Base-by-base conservation (phyloP, 2,113 vertebrate genomes). In the Gnathonemus echidnorhynchus region DNA sequence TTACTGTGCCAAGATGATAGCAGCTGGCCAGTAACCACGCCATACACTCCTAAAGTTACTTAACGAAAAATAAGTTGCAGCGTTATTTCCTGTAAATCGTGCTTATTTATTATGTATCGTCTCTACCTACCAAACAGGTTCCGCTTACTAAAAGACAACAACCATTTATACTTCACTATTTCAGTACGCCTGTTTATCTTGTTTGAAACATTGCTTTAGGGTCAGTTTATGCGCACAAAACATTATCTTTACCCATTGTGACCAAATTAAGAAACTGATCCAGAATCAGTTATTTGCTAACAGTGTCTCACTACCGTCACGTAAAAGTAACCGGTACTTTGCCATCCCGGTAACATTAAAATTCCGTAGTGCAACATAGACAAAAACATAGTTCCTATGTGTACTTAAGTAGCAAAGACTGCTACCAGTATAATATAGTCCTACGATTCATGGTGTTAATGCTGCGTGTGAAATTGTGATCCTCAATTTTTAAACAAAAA, bases 121-220 rank as follows among this genome's bases (percentile, higher is more conserved):
- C 50, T 19, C 17, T 52, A 56, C 27, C 7, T 53, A 31, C 49
- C 86, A 53, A 87, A 87, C 52, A 53, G 17, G 31, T 39, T 53
- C 6, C 86, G 52, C 50, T 87, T 39, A 56, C 86, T 35, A 35
- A 21, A 53, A 87, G 50, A 52, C 49, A 87, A 86, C 42, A 86
- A 86, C 46, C 86, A 87, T 53, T 53, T n/a, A 56, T 21, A 87
- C 86, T 87, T 56, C 49, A 87, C n/a, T 53, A 53, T 53, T 52
- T 35, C 48, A 27, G 49, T 52, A 17, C 27, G 50, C 31, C 50
- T 58, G 49, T 27, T 50, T 39, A 3, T 87, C 46, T 52, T 48
- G 86, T 31, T 53, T 87, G 24, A 87, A 39, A 52, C 50, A 35
- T 27, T 39, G 49, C 50, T 39, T 39, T 56, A 31, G 49, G 50